These are phyloP conservation scores for Phaedon cochleariae DNA, from an alignment of 2,888 invertebrate genomes.

Conservation along the genomic window DNA sequence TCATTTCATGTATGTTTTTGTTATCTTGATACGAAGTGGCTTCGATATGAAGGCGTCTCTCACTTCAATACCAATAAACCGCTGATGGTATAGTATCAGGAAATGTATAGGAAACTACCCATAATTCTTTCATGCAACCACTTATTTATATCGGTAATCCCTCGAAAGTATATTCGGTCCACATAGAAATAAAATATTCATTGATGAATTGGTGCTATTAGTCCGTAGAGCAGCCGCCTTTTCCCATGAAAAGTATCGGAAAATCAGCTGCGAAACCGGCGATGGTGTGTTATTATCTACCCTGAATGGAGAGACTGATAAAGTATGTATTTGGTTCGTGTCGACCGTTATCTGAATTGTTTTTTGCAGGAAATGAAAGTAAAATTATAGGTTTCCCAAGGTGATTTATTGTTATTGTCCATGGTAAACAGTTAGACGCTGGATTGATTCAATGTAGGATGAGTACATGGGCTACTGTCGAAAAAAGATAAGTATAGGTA, in stretches of 20 bases:
- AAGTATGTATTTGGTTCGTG: constrained; percentile 50
- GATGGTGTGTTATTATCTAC: constrained; percentile 53
- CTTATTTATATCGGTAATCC: constrained; percentile 31
- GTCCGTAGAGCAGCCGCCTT: constrained; percentile 44
- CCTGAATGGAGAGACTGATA: constrained; percentile 49
- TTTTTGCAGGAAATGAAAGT: constrained; percentile 9
- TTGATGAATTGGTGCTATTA: constrained; percentile 51
- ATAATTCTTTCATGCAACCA: not conserved
- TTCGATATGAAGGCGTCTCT: too few relatives aligned
- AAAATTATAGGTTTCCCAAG: constrained; percentile 7
- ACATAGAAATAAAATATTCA: constrained; percentile 49
- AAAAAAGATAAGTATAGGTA: too few relatives aligned
- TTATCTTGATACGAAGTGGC: too few relatives aligned
- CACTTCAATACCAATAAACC: too few relatives aligned
- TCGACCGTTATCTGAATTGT: constrained; percentile 6
- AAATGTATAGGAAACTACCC: not conserved
- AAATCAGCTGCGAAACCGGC: constrained; percentile 54
- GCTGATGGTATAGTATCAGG: too few relatives aligned
- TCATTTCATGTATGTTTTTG: too few relatives aligned
- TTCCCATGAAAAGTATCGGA: constrained; percentile 58
- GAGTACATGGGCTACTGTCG: too few relatives aligned
- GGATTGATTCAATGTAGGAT: not conserved
- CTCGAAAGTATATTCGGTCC: constrained; percentile 32
- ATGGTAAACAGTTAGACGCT: constrained; percentile 5
- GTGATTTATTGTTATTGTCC: not conserved